These are phyloP conservation scores for Xiphias gladius DNA, from an alignment of 2,113 vertebrate genomes.

Conservation along the genomic window DNA sequence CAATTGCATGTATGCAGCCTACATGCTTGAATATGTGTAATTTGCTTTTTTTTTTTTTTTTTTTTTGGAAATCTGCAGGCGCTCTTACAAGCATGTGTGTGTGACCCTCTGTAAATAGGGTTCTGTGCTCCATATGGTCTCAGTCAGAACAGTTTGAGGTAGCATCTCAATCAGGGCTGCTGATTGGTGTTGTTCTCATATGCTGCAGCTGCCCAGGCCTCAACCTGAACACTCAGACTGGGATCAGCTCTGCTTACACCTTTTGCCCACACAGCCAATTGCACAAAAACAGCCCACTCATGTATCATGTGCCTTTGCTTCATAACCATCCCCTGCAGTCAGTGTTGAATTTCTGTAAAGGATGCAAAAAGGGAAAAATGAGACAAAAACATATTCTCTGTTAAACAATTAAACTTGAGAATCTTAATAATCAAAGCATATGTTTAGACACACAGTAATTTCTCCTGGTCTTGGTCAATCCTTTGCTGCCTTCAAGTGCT, in stretches of 20 bases:
- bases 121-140: constrained; percentile 88
- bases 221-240: not conserved
- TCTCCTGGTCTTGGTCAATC: not conserved
- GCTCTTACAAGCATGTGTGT: constrained; percentile 62
- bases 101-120: constrained; percentile 82
- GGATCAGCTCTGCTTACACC: constrained; percentile 10
- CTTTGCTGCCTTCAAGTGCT: not conserved
- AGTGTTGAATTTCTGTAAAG: not conserved
- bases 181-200: constrained; percentile 55
- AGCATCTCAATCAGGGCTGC: constrained; percentile 54
- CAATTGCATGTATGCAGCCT: not conserved
- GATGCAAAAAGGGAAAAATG: not conserved
- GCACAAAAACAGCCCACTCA: not conserved
- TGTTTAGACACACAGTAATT: not conserved
- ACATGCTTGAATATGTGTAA: not conserved
- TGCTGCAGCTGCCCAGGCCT: constrained; percentile 43
- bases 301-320: not conserved
- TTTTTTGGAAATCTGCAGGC: not conserved
- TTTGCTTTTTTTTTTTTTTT: constrained; percentile 1
- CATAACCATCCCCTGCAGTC: not conserved
- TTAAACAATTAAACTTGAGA: constrained; percentile 6
- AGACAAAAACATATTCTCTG: not conserved
- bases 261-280: not conserved
- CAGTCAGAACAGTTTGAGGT: constrained; percentile 81
- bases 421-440: not conserved